Percentiles rank a stretch among this genome's conserved stretches.
phyloP scores from a whole-genome alignment of 1,140 invertebrate species.

The Pachyrhynchus sulphureomaculatus region DNA sequence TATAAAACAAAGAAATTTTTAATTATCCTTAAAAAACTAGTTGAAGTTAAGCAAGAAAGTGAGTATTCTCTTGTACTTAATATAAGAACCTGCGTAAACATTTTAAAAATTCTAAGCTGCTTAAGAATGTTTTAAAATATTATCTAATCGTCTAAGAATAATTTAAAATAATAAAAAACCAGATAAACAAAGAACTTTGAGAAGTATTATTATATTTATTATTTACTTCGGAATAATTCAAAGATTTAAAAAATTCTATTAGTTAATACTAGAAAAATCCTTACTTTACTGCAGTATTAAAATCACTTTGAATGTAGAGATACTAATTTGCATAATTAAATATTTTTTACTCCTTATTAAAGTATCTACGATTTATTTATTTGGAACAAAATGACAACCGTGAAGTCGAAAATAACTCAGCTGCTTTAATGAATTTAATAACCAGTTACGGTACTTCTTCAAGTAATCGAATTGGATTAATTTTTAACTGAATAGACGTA shows the following conservation, averaged over 20 bases:
- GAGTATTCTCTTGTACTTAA: too few species aligned
- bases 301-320: neutral
- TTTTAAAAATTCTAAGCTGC: too few species aligned
- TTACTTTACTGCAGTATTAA: slow-evolving; percentile 10
- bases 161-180: too few species aligned
- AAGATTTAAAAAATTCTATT: neutral
- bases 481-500: slow-evolving; percentile 11
- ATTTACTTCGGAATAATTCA: too few species aligned
- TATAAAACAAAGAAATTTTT: too few species aligned
- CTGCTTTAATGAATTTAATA: slow-evolving; percentile 15
- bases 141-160: too few species aligned
- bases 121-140: too few species aligned
- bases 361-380: slow-evolving; percentile 13
- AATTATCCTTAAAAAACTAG: too few species aligned
- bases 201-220: too few species aligned
- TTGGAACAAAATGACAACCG: slow-evolving; percentile 13
- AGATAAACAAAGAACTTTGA: too few species aligned
- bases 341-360: slow-evolving; percentile 9
- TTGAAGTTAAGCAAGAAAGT: too few species aligned
- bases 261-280: neutral
- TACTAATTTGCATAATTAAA: slow-evolving; percentile 16
- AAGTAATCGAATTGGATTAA: slow-evolving; percentile 19
- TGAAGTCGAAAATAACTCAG: slow-evolving; percentile 12
- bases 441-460: slow-evolving; percentile 7
- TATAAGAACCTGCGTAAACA: too few species aligned